These are phyloP conservation scores for Archegozetes longisetosus DNA, from an alignment of 1,140 invertebrate species.

Conservation along the genomic window DNA sequence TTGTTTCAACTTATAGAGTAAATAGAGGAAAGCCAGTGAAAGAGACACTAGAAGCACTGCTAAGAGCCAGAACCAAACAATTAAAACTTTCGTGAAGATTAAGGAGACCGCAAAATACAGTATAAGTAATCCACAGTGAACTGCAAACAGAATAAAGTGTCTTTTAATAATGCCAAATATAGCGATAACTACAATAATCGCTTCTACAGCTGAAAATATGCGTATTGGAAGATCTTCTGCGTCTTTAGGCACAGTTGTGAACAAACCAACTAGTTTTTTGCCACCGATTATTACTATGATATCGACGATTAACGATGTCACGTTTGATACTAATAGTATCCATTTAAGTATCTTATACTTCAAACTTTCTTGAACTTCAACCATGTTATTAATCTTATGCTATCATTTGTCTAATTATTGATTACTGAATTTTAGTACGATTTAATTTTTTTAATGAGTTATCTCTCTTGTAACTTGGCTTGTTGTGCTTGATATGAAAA, in stretches of 20 bases:
- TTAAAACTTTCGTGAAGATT: neutral
- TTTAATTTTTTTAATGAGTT: too few species aligned
- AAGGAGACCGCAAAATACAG: neutral
- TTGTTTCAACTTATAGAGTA: neutral
- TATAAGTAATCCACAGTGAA: neutral
- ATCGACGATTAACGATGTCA: conserved; percentile 5
- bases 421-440: too few species aligned
- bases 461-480: too few species aligned
- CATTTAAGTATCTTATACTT: neutral
- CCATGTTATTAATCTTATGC: neutral
- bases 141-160: neutral
- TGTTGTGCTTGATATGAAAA: too few species aligned
- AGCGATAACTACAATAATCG: conserved; percentile 2
- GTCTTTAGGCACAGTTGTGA: conserved; percentile 1
- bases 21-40: neutral
- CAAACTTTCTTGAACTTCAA: conserved; percentile 1
- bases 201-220: conserved; percentile 4
- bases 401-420: too few species aligned
- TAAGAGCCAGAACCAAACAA: conserved; percentile 6
- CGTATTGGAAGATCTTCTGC: neutral
- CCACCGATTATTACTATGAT: conserved; percentile 5
- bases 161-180: neutral
- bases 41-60: neutral
- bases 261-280: neutral
- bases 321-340: conserved; percentile 8